A percentile compares a stretch with the other conserved stretches of the same genome.
phyloP scores from a whole-genome alignment of 2,797 vertebrate species.

The Epinephelus awoara region DNA sequence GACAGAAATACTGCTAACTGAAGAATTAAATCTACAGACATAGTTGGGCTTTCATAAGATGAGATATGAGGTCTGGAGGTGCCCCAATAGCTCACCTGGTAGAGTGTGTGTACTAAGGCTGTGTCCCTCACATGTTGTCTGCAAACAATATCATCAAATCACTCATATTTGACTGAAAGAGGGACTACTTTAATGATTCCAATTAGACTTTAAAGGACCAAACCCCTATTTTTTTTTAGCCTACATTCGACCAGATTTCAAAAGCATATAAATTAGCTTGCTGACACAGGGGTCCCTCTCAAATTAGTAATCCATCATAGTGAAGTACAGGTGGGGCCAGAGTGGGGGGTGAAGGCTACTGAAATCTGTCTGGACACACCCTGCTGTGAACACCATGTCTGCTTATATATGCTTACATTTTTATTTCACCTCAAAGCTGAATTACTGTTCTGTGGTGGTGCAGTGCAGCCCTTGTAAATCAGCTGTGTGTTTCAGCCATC shows the following conservation, averaged over 20 bases:
- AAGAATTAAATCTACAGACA: too few species aligned
- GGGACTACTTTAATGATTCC: not conserved
- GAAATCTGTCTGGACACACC: conserved; percentile 8
- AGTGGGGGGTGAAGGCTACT: not conserved
- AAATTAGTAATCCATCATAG: conserved; percentile 15
- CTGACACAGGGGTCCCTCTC: not conserved
- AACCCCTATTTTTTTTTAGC: not conserved
- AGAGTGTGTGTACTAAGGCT: too few species aligned
- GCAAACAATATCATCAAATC: not conserved
- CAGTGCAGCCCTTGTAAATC: too few species aligned
- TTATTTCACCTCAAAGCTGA: not conserved
- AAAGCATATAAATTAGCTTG: not conserved
- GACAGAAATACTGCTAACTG: too few species aligned
- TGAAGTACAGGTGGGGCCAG: not conserved
- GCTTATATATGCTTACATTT: not conserved
- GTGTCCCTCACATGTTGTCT: too few species aligned
- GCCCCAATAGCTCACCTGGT: too few species aligned
- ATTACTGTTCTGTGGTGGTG: not conserved
- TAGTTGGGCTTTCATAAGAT: too few species aligned
- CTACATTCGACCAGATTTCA: not conserved
- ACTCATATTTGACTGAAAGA: too few species aligned
- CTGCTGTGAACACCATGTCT: conserved; percentile 4
- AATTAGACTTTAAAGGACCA: not conserved
- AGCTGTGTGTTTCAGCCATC: not conserved
- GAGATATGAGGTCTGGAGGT: too few species aligned